Conservation (phyloP, 2,797 vertebrate genomes). For the Ctenochaetus hawaiiensis region DNA sequence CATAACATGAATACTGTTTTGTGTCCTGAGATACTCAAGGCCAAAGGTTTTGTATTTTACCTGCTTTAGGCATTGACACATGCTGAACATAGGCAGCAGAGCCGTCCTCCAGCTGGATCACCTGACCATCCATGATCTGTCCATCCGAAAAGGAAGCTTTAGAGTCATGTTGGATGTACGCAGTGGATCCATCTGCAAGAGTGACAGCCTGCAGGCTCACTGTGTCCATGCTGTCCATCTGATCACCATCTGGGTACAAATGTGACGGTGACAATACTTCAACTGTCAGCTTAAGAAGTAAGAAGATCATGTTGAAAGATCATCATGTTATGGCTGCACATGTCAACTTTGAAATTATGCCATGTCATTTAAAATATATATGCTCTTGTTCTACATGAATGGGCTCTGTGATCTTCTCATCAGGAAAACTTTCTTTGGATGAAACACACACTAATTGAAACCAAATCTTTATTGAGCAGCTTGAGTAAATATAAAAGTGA, state of each 20-base stretch:
- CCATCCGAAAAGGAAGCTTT: conserved; percentile 91
- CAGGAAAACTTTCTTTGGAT: neutral
- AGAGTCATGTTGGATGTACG: conserved; percentile 97
- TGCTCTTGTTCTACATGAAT: too few relatives aligned
- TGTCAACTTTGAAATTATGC: neutral
- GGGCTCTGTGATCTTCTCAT: neutral
- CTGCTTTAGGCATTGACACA: conserved; percentile 93
- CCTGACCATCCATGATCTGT: conserved; percentile 97
- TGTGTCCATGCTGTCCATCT: conserved; percentile 96
- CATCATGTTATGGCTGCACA: neutral
- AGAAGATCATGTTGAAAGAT: neutral
- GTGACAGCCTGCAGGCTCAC: conserved; percentile 98
- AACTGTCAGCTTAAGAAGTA: neutral
- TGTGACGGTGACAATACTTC: neutral
- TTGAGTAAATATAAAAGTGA: neutral
- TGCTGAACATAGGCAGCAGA: conserved; percentile 98
- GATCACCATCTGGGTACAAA: conserved; percentile 90
- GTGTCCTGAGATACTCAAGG: neutral
- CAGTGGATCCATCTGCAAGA: conserved; percentile 97
- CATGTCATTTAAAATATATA: neutral
- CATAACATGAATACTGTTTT: neutral
- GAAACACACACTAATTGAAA: neutral
- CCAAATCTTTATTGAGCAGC: neutral
- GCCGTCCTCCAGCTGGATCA: conserved; percentile 98
- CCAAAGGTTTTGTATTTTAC: conserved; percentile 69